These are phyloP conservation scores for Muscicapa striata DNA, from an alignment of 2,797 vertebrate species.

Conservation along the genomic window DNA sequence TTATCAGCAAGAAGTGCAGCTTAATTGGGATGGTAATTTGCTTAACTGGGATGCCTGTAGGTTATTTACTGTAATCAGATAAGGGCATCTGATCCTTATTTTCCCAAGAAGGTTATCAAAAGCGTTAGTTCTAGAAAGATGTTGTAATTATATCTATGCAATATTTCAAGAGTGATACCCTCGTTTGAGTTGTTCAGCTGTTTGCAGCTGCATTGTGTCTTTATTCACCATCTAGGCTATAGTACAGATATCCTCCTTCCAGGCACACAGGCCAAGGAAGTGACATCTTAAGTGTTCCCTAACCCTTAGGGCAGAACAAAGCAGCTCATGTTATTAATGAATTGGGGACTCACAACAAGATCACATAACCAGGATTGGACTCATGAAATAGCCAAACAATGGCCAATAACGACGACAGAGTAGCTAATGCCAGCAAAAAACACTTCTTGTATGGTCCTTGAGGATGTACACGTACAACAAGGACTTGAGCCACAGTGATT, in stretches of 20 bases:
- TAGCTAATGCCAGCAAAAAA: not conserved
- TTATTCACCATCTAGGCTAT: not conserved
- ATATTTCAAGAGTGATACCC: not conserved
- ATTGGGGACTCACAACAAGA: not conserved
- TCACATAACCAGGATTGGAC: not conserved
- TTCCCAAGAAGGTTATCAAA: slow-evolving; percentile 48
- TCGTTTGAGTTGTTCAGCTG: not conserved
- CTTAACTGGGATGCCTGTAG: slow-evolving; percentile 72
- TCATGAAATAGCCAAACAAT: not conserved
- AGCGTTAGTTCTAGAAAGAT: slow-evolving; percentile 37
- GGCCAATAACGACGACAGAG: not conserved
- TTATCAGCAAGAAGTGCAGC: slow-evolving; percentile 73
- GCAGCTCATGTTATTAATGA: not conserved
- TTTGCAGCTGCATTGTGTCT: not conserved
- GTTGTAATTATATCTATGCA: not conserved
- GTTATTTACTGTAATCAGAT: slow-evolving; percentile 69
- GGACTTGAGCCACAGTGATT: not conserved
- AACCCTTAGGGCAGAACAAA: not conserved
- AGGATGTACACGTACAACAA: not conserved
- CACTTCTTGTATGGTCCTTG: not conserved
- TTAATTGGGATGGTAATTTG: slow-evolving; percentile 73
- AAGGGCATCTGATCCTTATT: slow-evolving; percentile 52
- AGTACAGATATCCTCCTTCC: not conserved
- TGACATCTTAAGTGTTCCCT: not conserved
- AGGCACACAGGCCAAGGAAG: not conserved